Conservation (phyloP, 2,888 invertebrate species). For the Epinotia nisella region DNA sequence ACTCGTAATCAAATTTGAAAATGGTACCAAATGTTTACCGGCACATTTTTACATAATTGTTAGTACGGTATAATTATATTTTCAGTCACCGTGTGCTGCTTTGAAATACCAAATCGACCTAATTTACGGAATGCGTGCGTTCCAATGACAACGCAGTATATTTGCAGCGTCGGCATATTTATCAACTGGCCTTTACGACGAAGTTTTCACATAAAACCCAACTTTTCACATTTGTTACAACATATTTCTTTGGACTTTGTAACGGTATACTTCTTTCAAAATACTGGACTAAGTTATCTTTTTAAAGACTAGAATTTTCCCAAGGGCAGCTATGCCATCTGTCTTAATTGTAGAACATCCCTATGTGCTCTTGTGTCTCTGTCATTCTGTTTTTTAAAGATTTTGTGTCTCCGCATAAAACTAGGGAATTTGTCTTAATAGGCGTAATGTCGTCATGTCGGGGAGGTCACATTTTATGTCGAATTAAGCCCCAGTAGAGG, state of each 20-base stretch:
- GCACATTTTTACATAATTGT: too few relatives aligned
- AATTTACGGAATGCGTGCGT: slow-evolving; percentile 15
- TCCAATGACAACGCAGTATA: slow-evolving; percentile 18
- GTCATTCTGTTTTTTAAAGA: too few relatives aligned
- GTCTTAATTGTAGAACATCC: background rate
- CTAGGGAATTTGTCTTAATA: too few relatives aligned
- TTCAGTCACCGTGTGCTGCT: background rate
- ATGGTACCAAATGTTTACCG: too few relatives aligned
- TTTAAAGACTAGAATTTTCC: background rate
- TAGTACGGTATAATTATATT: too few relatives aligned
- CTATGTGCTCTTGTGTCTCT: too few relatives aligned
- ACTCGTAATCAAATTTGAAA: too few relatives aligned
- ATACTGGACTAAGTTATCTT: background rate
- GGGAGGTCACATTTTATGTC: too few relatives aligned
- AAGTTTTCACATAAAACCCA: slow-evolving; percentile 22
- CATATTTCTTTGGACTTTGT: slow-evolving; percentile 7
- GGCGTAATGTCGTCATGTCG: too few relatives aligned
- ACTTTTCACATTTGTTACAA: slow-evolving; percentile 28
- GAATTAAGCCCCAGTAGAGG: too few relatives aligned
- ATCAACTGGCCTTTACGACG: slow-evolving; percentile 1
- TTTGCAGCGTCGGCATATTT: slow-evolving; percentile 24
- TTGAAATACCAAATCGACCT: slow-evolving; percentile 9
- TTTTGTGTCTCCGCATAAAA: too few relatives aligned
- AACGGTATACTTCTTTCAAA: slow-evolving; percentile 1
- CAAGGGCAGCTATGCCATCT: background rate